These are phyloP conservation scores for Naso thynnoides DNA, from an alignment of 2,797 vertebrate genomes.

Conservation along the genomic window DNA sequence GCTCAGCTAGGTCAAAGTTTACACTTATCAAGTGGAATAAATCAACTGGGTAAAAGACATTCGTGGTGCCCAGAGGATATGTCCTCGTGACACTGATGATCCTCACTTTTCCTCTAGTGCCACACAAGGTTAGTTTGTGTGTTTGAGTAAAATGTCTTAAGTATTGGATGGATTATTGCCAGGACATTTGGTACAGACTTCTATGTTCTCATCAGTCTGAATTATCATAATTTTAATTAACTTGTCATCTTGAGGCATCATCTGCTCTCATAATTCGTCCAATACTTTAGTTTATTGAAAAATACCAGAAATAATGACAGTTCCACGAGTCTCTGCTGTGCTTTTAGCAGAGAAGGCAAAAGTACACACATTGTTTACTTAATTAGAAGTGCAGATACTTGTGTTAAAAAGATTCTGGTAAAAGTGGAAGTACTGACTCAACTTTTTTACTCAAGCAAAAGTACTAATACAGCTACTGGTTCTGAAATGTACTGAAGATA, in stretches of 20 bases:
- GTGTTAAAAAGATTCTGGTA: too few species aligned
- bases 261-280: neutral
- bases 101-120: neutral
- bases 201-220: neutral
- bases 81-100: neutral
- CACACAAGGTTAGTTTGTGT: neutral
- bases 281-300: neutral
- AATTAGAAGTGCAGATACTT: too few species aligned
- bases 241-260: neutral
- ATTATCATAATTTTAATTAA: neutral
- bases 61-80: neutral
- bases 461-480: too few species aligned
- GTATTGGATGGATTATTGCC: neutral
- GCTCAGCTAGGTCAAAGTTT: neutral
- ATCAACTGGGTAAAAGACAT: neutral
- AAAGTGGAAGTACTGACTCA: too few species aligned
- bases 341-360: too few species aligned
- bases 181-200: neutral
- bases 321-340: neutral
- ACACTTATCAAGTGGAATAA: neutral
- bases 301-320: neutral
- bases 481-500: too few species aligned
- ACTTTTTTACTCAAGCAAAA: too few species aligned
- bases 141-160: neutral
- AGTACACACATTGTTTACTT: too few species aligned